Base-by-base conservation (phyloP, 2,797 vertebrate species). In the Phalanger gymnotis region DNA sequence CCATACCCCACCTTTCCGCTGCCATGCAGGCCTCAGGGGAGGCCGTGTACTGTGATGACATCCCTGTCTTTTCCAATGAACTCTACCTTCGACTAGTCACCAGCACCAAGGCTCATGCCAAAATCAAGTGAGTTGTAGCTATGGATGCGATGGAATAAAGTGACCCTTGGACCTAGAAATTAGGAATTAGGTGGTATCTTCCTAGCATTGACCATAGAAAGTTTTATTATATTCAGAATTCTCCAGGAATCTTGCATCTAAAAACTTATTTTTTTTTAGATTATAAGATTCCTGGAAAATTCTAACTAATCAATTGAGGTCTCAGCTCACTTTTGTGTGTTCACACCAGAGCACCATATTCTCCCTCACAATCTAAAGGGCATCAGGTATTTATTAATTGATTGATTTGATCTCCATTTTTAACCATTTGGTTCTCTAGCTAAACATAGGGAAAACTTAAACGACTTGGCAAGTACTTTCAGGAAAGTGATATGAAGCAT, bases 21-120 rank as follows among this genome's bases (percentile, higher is more conserved):
- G 94, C 98, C 97, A 99, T 99, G 97, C 99, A 99, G 97, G 99
- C 99, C 2, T 99, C 99, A 0, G 99, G 99, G 4, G 99, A 99
- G 97, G 99, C 99, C 0, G 95, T 99, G 81, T 99, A 99, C 98
- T 99, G 99, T 0, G 99, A 99, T 0, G 99, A 99, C 96, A 98
- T 99, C 54, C 99, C 99, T 47, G 98, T 97, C 96, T 99, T 99
- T 0, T 98, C 99, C 97, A 99, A 99, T 0, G 99, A 99, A 97
- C 99, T 99, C 10, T 99, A 99, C 97, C 98, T 99, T 91, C 98
- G 99, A 0, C 98, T 99, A 47, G 98, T 99, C 97, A 99, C 99
- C 98, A 99, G 99, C 98, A 99, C 98, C 96, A 99, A 99, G 97
- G 99, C 99, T 16, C 99, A 99, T 0, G 99, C 99, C 53, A 99